A percentile compares a stretch with the other conserved stretches of the same genome.
Evolutionary conservation across 2,888 invertebrate species (phyloP).

Genomic region (Parasteatoda lunata): DNA sequence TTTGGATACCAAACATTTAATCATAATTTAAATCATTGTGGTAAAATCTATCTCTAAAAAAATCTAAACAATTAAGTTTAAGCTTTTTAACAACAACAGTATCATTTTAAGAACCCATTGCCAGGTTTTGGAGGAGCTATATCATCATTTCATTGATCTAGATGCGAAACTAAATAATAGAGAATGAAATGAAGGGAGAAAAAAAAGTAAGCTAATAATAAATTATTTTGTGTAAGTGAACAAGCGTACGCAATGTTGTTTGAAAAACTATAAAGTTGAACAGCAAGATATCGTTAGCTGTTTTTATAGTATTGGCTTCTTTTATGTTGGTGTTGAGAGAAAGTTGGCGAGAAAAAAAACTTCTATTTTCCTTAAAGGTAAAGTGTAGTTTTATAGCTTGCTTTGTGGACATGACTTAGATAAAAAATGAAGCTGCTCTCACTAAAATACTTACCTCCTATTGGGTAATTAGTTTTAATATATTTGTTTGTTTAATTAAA

Average conservation of each 20-base stretch:
- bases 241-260: neutral
- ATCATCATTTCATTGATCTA: neutral
- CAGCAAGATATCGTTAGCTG: neutral
- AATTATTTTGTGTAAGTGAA: conserved; percentile 1
- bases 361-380: neutral
- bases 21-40: no score
- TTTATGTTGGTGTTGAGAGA: neutral
- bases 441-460: no score
- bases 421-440: no score
- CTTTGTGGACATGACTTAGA: neutral
- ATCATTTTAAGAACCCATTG: neutral
- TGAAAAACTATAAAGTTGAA: conserved; percentile 1
- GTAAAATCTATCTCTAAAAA: no score
- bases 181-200: neutral
- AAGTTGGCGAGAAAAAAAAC: neutral
- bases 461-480: no score
- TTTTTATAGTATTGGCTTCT: neutral
- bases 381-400: neutral
- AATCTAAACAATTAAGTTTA: no score
- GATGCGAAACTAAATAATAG: neutral
- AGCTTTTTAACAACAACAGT: neutral
- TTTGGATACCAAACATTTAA: no score
- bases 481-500: no score
- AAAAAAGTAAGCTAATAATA: neutral
- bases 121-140: neutral